Evolutionary conservation across 2,113 vertebrate genomes (phyloP), one percentile per base, ranked within the genome.

Genomic region (Oxyura jamaicensis): DNA sequence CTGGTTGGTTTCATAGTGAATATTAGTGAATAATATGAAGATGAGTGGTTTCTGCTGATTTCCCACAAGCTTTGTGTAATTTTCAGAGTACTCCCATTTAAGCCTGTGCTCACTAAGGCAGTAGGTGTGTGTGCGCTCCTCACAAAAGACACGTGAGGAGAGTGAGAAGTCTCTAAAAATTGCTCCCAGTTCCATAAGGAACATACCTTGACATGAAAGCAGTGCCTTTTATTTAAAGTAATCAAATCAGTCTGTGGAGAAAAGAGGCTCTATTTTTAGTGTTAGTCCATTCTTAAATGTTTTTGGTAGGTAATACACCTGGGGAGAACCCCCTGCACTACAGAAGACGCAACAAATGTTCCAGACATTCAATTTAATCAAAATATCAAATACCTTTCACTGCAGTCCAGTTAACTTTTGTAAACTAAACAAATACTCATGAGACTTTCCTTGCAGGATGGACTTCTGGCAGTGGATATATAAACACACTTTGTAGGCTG

Each of bases 401-500:
- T 85, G 42, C 31, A 78, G 83, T 69, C 50, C 42, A 53, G 88
- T 95, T 91, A 93, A 77, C 55, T 44, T 85, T 81, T 28, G n/a
- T 74, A 87, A 96, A 75, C 63, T 59, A 92, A 96, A 86, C 6
- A 28, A 52, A 86, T 79, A 77, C 88, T 77, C 84, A 48, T 6
- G 50, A 77, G 41, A 84, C 29, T 60, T 92, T 88, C 23, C 36
- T 91, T 52, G 72, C 92, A 88, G 86, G 89, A 96, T 85, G 93
- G 93, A 80, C 79, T 89, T 97, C 95, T 94, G 93, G 68, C 82
- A 86, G 46, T 41, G 83, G 39, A 76, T 93, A 62, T 92, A 86
- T 84, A 96, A 97, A 97, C 89, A 88, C n/a, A 83, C 72, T 76
- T 96, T 67, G 60, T 72, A 95, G 83, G 44, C 78, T 69, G 83